phyloP scores from a whole-genome alignment of 2,797 vertebrate genomes.

The Crocidura indochinensis region DNA sequence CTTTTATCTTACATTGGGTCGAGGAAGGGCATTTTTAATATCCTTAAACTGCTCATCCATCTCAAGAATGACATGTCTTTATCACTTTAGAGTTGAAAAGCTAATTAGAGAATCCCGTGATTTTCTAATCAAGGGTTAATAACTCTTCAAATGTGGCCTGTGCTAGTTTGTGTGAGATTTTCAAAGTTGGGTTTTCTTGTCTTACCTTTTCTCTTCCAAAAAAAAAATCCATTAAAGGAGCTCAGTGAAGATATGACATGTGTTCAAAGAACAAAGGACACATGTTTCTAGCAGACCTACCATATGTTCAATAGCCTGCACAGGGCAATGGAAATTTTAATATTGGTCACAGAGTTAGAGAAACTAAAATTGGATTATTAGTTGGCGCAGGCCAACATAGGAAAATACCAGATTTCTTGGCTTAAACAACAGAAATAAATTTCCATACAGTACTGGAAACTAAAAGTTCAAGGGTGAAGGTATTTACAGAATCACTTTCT shows the following conservation, averaged over 20 bases:
- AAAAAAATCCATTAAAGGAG: slow-evolving; percentile 3
- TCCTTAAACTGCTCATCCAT: slow-evolving; percentile 76
- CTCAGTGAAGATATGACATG: neutral
- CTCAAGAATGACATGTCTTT: slow-evolving; percentile 67
- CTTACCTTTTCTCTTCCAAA: neutral
- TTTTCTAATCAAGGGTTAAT: slow-evolving; percentile 66
- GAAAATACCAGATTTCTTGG: neutral
- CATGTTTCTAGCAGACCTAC: neutral
- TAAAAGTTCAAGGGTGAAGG: neutral
- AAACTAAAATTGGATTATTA: neutral
- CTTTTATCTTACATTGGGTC: slow-evolving; percentile 80
- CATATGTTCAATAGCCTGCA: neutral
- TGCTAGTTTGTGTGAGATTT: slow-evolving; percentile 9
- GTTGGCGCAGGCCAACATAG: neutral
- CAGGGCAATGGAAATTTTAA: neutral
- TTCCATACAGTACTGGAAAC: no score
- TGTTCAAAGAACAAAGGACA: neutral
- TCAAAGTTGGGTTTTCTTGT: neutral
- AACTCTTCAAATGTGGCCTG: slow-evolving; percentile 25
- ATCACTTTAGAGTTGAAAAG: slow-evolving; percentile 75
- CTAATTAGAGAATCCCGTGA: slow-evolving; percentile 71
- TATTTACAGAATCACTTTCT: no score
- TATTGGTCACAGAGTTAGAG: neutral
- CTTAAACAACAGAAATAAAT: no score
- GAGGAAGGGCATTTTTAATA: slow-evolving; percentile 69